These are phyloP conservation scores for Meiosimyza platycephala DNA, from an alignment of 2,888 invertebrate genomes.

Conservation along the genomic window DNA sequence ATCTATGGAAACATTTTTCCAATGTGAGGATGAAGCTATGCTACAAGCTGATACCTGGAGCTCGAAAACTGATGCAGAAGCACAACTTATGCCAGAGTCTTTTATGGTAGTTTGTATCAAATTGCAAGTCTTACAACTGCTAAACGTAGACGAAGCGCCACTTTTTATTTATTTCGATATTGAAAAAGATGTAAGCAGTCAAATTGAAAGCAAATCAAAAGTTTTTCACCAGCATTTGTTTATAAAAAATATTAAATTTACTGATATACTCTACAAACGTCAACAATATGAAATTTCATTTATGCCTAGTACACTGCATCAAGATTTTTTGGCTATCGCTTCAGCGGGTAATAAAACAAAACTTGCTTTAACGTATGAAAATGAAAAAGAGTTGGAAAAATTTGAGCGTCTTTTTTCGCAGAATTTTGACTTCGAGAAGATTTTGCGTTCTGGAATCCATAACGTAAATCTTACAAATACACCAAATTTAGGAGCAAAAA, in stretches of 20 bases:
- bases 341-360: constrained; percentile 48
- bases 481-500: constrained; percentile 27
- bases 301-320: constrained; percentile 50
- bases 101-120: constrained; percentile 56
- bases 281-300: constrained; percentile 50
- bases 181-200: constrained; percentile 22
- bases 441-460: background rate
- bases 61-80: constrained; percentile 39
- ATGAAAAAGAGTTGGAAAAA: constrained; percentile 23
- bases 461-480: background rate
- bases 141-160: constrained; percentile 40
- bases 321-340: constrained; percentile 59
- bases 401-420: constrained; percentile 52
- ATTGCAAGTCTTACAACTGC: constrained; percentile 47
- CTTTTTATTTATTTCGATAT: constrained; percentile 50
- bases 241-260: constrained; percentile 43
- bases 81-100: constrained; percentile 54
- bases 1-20: constrained; percentile 45
- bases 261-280: constrained; percentile 46
- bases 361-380: constrained; percentile 45
- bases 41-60: constrained; percentile 42
- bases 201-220: background rate
- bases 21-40: constrained; percentile 41
- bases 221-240: constrained; percentile 45
- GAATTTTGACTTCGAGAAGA: constrained; percentile 47